Evolutionary conservation across 2,888 invertebrate species (phyloP).

Genomic region (Cheilosia soror): DNA sequence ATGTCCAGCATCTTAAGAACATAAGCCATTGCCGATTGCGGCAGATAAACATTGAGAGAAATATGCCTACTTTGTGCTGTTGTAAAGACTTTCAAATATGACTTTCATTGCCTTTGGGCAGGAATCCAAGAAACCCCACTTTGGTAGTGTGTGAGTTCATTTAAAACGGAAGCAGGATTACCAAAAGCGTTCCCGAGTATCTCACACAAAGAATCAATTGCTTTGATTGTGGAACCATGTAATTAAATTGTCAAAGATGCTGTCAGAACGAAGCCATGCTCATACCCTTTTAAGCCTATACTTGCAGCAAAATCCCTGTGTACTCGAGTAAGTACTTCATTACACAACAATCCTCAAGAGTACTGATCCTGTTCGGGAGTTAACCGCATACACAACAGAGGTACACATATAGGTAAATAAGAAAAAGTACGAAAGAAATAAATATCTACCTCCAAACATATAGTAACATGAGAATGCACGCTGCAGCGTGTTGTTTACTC

Average conservation of each 20-base stretch:
- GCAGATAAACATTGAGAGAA: constrained; percentile 42
- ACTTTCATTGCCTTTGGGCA: background rate
- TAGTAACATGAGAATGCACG: constrained; percentile 16
- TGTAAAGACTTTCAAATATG: constrained; percentile 12
- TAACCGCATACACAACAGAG: constrained; percentile 23
- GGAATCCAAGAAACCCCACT: background rate
- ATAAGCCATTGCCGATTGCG: constrained; percentile 15
- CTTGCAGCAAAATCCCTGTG: constrained; percentile 36
- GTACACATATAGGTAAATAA: background rate
- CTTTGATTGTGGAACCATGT: constrained; percentile 49
- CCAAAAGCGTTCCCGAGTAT: constrained; percentile 18
- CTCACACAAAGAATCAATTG: constrained; percentile 64
- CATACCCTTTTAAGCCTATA: constrained; percentile 1
- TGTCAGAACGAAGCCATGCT: constrained; percentile 31
- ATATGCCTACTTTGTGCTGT: background rate
- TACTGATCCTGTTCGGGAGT: constrained; percentile 8
- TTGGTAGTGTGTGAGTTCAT: constrained; percentile 48
- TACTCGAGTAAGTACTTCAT: constrained; percentile 58
- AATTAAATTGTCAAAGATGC: constrained; percentile 64
- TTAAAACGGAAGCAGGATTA: constrained; percentile 34
- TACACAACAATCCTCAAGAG: constrained; percentile 64
- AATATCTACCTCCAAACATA: no score
- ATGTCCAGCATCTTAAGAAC: constrained; percentile 24
- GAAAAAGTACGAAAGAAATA: background rate
- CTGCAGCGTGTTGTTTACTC: constrained; percentile 29